These are phyloP conservation scores for Chrysopa pallens DNA, from an alignment of 1,140 invertebrate species.

Conservation along the genomic window DNA sequence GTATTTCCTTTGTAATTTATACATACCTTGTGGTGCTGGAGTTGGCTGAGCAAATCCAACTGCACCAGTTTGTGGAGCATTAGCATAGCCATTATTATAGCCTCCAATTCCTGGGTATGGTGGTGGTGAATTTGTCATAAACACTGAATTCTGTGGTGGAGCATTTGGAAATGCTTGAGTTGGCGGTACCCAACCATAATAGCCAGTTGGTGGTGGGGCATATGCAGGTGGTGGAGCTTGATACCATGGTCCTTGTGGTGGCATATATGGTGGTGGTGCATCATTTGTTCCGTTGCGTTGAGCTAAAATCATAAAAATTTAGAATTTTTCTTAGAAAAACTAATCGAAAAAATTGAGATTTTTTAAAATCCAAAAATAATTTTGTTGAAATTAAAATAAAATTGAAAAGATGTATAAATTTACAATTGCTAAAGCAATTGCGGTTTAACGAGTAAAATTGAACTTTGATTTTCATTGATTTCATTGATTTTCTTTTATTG, in stretches of 20 bases:
- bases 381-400: too few species aligned
- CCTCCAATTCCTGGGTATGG: conserved; percentile 75
- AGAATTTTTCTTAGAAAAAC: too few species aligned
- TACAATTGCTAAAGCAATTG: too few species aligned
- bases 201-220: conserved; percentile 51
- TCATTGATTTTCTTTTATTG: too few species aligned
- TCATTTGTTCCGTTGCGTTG: conserved; percentile 30
- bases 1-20: too few species aligned
- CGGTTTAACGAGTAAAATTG: too few species aligned
- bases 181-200: conserved; percentile 87
- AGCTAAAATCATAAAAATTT: conserved; percentile 6
- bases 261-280: conserved; percentile 70
- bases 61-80: conserved; percentile 8
- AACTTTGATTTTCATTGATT: too few species aligned
- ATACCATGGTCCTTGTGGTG: conserved; percentile 65
- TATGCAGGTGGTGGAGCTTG: conserved; percentile 85
- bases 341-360: too few species aligned
- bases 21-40: conserved; percentile 6
- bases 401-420: too few species aligned
- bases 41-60: conserved; percentile 5
- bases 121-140: conserved; percentile 80
- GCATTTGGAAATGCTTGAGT: conserved; percentile 44
- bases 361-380: too few species aligned
- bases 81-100: conserved; percentile 24
- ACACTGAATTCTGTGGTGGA: conserved; percentile 66